Percentiles rank a stretch among this genome's conserved stretches.
These are phyloP conservation scores for Ptychochromis oligacanthus DNA, from an alignment of 2,113 vertebrate species.

Conservation along the genomic window DNA sequence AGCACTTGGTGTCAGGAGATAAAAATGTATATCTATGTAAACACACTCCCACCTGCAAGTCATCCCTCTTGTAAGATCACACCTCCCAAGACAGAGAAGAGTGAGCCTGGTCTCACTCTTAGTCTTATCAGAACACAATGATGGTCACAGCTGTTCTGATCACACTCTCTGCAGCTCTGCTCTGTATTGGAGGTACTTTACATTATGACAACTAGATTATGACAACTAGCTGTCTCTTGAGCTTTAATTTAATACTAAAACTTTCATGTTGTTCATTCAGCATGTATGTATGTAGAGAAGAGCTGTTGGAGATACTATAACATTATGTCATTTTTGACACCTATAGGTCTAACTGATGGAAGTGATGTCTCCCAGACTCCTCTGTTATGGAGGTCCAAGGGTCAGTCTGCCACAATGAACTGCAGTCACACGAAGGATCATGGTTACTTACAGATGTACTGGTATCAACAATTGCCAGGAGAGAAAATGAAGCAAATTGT, in stretches of 20 bases:
- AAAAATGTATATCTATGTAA: background rate
- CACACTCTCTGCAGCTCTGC: background rate
- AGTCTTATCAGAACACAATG: background rate
- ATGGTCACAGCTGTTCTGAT: background rate
- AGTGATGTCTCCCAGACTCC: conserved; percentile 27
- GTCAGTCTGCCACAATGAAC: background rate
- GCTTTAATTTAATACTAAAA: background rate
- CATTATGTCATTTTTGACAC: background rate
- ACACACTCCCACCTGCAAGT: background rate
- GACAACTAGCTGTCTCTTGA: background rate
- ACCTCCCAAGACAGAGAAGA: background rate
- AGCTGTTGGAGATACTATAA: fast-evolving
- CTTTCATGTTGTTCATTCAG: fast-evolving
- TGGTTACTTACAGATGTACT: fast-evolving
- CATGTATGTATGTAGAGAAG: too few species aligned
- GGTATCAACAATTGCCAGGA: conserved; percentile 2
- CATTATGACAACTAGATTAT: fast-evolving
- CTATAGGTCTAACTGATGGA: conserved; percentile 1
- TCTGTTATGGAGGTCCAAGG: background rate
- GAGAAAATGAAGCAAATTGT: background rate
- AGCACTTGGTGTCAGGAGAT: background rate
- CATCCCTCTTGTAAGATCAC: background rate
- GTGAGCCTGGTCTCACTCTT: fast-evolving
- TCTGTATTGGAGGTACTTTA: background rate
- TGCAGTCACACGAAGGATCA: background rate